These are phyloP conservation scores for Limulus polyphemus DNA, from an alignment of 2,888 invertebrate species.

Conservation along the genomic window DNA sequence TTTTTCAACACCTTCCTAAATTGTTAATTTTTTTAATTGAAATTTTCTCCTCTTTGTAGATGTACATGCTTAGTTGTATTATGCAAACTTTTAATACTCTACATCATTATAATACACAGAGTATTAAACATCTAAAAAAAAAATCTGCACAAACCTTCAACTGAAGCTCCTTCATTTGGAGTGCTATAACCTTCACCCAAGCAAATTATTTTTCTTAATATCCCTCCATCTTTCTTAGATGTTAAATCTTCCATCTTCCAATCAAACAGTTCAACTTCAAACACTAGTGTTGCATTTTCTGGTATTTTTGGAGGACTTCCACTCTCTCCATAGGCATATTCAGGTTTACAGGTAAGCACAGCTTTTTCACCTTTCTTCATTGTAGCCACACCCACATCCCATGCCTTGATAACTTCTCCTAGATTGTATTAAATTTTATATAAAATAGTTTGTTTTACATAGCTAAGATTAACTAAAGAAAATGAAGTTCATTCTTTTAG, in stretches of 20 bases:
- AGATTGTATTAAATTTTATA: conserved; percentile 22
- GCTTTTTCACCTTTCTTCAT: conserved; percentile 86
- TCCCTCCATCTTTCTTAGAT: conserved; percentile 66
- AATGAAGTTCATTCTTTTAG: neutral
- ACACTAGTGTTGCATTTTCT: conserved; percentile 65
- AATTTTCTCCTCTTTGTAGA: neutral
- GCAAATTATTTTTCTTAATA: conserved; percentile 56
- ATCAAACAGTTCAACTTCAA: conserved; percentile 68
- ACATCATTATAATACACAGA: conserved; percentile 3
- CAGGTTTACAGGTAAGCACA: conserved; percentile 65
- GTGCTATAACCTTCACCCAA: conserved; percentile 55
- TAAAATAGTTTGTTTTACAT: conserved; percentile 1
- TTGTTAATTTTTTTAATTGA: no score
- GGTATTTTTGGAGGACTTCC: conserved; percentile 83
- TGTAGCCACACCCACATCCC: conserved; percentile 84
- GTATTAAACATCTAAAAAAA: no score
- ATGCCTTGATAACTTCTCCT: conserved; percentile 79
- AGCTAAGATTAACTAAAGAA: neutral
- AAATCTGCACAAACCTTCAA: conserved; percentile 53
- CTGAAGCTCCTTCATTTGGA: conserved; percentile 69
- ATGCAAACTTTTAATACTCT: neutral
- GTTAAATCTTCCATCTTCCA: conserved; percentile 85
- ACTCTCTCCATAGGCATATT: conserved; percentile 75
- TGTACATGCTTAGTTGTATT: conserved; percentile 2
- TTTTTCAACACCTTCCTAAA: no score